Base-by-base conservation (phyloP, 2,113 vertebrate species). In the Miniopterus natalensis region DNA sequence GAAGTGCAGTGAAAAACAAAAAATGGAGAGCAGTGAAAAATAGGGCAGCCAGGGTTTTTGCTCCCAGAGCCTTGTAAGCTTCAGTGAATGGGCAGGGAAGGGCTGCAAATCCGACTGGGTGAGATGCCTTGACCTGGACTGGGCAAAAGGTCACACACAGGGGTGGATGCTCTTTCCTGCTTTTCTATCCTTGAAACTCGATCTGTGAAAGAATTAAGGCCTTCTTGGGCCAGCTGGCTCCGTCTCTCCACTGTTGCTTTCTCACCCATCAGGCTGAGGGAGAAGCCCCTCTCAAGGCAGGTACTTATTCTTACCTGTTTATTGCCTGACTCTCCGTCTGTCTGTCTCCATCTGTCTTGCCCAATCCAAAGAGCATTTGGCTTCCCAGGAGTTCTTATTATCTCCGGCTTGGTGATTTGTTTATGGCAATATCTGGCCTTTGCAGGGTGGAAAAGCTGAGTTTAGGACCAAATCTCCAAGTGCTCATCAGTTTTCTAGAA, bases 401-500 rank as follows among this genome's bases (percentile, higher is more conserved):
- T 57, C 57, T 87, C n/a, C 31, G 5, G 4, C 40, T 53, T 84
- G 59, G 53, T 89, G 63, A 85, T 70, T 88, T 96, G 55, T 84
- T 77, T 84, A 68, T 70, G 70, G 45, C 20, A 83, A 12, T 70
- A 89, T 71, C 7, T 65, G 74, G 42, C 8, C n/a, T 89, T 75
- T 80, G 71, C 8, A 71, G 9, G 51, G 53, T 53, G 14, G 5
- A 53, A 66, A 93, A 47, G 8, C 23, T 49, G 6, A 53, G 10
- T 88, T 91, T 90, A 81, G 61, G 12, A 20, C 40, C 27, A 79
- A 95, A 65, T 12, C 27, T 65, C 47, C 59, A 71, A 86, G 55
- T 88, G 66, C 18, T 88, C 23, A 40, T 66, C 45, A 74, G n/a
- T 68, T 92, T 95, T 93, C 55, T 73, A 93, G 59, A 94, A 40